Evolutionary conservation across 2,888 invertebrate genomes (phyloP).

Genomic region (Drosophila anomalata): DNA sequence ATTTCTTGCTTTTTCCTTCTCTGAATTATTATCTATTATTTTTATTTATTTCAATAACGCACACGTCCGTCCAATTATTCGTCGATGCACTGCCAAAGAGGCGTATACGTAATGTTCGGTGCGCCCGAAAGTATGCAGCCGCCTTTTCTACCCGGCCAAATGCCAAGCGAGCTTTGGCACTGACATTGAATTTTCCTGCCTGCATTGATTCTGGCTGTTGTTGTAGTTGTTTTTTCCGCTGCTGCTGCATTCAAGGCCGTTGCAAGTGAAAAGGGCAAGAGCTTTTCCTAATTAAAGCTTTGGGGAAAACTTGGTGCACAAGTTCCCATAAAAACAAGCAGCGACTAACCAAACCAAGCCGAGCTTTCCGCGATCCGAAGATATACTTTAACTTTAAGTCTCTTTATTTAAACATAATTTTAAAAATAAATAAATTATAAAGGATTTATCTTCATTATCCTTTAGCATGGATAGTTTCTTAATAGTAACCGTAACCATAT

Average conservation of each 20-base stretch:
- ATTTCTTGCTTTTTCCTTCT: not conserved
- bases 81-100: constrained; percentile 6
- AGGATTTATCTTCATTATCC: not conserved
- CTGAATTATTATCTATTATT: constrained; percentile 4
- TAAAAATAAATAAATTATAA: not conserved
- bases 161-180: constrained; percentile 51
- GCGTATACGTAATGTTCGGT: constrained; percentile 38
- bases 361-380: not conserved
- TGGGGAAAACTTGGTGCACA: not conserved
- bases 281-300: constrained; percentile 44
- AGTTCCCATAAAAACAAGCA: constrained; percentile 7
- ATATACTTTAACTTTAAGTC: not conserved
- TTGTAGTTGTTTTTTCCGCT: constrained; percentile 21
- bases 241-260: constrained; percentile 60
- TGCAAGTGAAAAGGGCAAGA: constrained; percentile 28
- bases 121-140: constrained; percentile 40
- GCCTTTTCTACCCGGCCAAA: constrained; percentile 24
- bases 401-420: not conserved
- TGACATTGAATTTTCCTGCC: constrained; percentile 67
- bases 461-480: not conserved
- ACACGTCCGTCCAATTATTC: constrained; percentile 10
- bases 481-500: constrained; percentile 17
- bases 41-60: constrained; percentile 30
- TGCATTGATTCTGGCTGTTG: constrained; percentile 61
- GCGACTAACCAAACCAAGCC: constrained; percentile 4